Base-by-base conservation (phyloP, 2,888 invertebrate genomes). In the Desoria tigrina region DNA sequence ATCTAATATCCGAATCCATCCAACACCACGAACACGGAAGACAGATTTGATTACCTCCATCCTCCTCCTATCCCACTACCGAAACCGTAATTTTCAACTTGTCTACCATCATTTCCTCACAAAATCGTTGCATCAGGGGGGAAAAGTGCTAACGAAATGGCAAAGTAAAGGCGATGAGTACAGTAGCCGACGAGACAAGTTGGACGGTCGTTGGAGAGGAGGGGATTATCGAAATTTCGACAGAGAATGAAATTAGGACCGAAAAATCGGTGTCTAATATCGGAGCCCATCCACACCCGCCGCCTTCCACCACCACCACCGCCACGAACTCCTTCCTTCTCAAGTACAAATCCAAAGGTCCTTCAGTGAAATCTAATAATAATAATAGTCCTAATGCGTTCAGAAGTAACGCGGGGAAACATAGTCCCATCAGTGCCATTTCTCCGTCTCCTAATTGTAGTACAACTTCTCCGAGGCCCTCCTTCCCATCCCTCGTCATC, bases 401-500 rank as follows among this genome's bases (percentile, higher is more conserved):
- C 39, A 39, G 14, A n/a, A 45, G 6, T n/a, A 45, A 45, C 45
- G 4, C 45, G n/a, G 32, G 32, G 32, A 32, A n/a, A n/a, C n/a
- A n/a, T n/a, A n/a, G n/a, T 16, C 9, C 39, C 39, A 39, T 16
- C 39, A 39, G 39, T 39, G 39, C 9, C 39, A 39, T 9, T 39
- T 9, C 9, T 39, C 9, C 9, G 9, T 11, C 16, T 39, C 9
- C 45, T 45, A 45, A 6, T 45, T 6, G n/a, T 21, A 45, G n/a
- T 45, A 51, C 3, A 2, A 7, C 51, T 7, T 3, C 24, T 26
- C n/a, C 27, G 6, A 45, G 24, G 18, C 45, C 58, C 45, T 58
- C 58, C 18, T 57, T 57, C 42, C 57, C 58, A 4, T 58, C 58
- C 28, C 18, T 58, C 2, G 58, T 58, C 3, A 45, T 58, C 26